These are phyloP conservation scores for Tachuris rubrigastra DNA, from an alignment of 2,113 vertebrate genomes.

Conservation along the genomic window DNA sequence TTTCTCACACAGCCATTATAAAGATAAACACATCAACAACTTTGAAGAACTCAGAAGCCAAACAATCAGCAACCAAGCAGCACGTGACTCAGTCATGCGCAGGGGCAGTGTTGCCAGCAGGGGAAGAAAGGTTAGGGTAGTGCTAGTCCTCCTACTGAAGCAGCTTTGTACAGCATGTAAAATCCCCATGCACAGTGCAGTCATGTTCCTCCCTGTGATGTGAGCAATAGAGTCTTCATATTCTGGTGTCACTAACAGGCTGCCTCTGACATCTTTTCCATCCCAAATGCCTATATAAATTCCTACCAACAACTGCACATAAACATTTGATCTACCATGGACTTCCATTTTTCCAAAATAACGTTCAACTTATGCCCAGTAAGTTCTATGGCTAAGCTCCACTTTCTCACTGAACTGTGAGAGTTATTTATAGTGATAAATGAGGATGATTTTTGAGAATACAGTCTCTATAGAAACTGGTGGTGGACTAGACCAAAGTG, in stretches of 20 bases:
- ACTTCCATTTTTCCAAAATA: neutral
- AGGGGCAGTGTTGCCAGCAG: neutral
- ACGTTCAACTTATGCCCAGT: neutral
- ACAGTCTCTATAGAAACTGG: slow-evolving; percentile 63
- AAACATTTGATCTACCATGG: neutral
- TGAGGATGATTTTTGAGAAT: slow-evolving; percentile 38
- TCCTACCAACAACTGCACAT: neutral
- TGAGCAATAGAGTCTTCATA: neutral
- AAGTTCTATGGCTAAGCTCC: neutral
- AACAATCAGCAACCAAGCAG: neutral
- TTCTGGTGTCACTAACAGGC: neutral
- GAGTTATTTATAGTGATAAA: slow-evolving; percentile 51
- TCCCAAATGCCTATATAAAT: neutral
- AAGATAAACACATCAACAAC: neutral
- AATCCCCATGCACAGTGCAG: neutral
- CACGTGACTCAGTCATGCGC: neutral
- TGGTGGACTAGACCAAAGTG: slow-evolving; percentile 23
- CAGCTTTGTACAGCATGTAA: neutral
- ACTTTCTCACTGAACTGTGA: neutral
- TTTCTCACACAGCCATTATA: neutral
- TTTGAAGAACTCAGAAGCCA: neutral
- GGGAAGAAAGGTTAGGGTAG: neutral
- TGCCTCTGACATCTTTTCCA: neutral
- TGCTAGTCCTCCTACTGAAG: neutral
- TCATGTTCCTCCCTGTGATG: neutral